phyloP scores from a whole-genome alignment of 2,113 vertebrate species.

The Circaetus gallicus region DNA sequence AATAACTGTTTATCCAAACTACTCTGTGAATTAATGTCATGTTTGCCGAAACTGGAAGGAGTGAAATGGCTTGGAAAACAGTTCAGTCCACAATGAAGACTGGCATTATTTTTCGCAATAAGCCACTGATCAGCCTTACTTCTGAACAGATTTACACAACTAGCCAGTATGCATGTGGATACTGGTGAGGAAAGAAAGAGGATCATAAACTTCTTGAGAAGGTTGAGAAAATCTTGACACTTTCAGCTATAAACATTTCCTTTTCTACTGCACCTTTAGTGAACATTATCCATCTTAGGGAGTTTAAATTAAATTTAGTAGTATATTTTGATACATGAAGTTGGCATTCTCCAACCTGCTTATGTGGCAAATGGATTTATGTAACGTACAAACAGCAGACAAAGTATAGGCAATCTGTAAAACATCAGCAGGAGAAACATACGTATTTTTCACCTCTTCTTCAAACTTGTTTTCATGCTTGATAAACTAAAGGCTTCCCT shows the following conservation, averaged over 20 bases:
- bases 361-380: neutral
- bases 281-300: neutral
- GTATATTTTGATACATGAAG: neutral
- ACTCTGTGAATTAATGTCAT: neutral
- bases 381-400: neutral
- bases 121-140: neutral
- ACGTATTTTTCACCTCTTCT: neutral
- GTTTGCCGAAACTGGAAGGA: neutral
- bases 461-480: neutral
- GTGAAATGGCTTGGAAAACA: neutral
- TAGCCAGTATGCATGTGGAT: neutral
- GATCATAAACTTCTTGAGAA: neutral
- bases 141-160: neutral
- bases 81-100: neutral
- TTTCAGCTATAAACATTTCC: neutral
- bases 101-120: neutral
- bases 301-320: neutral
- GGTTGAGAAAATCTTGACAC: neutral
- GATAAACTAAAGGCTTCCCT: neutral
- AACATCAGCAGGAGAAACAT: neutral
- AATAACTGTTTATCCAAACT: neutral
- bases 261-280: neutral
- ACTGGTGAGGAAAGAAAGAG: neutral
- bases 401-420: neutral
- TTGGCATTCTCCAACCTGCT: neutral